Evolutionary conservation across 2,888 invertebrate genomes (phyloP).

Genomic region (Tenthredo notha): DNA sequence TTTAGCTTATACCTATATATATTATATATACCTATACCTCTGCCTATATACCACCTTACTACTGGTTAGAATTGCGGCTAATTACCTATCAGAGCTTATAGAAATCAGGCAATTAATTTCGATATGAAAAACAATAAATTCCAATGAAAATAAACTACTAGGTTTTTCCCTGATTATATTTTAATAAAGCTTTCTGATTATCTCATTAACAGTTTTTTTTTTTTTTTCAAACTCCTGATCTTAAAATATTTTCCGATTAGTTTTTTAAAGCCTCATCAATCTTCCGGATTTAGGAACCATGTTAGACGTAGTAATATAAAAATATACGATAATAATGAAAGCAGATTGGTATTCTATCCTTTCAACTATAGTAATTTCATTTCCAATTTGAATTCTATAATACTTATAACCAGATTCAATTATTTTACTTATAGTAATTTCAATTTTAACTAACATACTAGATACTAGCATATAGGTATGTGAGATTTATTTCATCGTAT

Average conservation of each 20-base stretch:
- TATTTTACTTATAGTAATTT: background rate
- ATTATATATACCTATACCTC: background rate
- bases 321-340: too few relatives aligned
- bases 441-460: background rate
- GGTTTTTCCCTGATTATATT: slow-evolving; percentile 10
- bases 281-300: too few relatives aligned
- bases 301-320: too few relatives aligned
- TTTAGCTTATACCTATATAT: background rate
- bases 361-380: background rate
- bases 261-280: too few relatives aligned
- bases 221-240: background rate
- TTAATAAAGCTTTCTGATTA: background rate
- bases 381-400: background rate
- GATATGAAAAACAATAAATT: background rate
- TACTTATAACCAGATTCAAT: background rate
- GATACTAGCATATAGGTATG: too few relatives aligned
- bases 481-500: background rate
- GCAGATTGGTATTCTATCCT: too few relatives aligned
- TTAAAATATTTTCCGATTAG: too few relatives aligned
- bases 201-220: background rate
- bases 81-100: background rate
- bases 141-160: background rate
- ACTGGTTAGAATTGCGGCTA: slow-evolving; percentile 9
- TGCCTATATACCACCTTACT: background rate
- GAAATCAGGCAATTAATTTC: background rate